Percentiles rank a stretch among this genome's conserved stretches.
phyloP scores from a whole-genome alignment of 2,797 vertebrate species.

The Myotis planiceps region DNA sequence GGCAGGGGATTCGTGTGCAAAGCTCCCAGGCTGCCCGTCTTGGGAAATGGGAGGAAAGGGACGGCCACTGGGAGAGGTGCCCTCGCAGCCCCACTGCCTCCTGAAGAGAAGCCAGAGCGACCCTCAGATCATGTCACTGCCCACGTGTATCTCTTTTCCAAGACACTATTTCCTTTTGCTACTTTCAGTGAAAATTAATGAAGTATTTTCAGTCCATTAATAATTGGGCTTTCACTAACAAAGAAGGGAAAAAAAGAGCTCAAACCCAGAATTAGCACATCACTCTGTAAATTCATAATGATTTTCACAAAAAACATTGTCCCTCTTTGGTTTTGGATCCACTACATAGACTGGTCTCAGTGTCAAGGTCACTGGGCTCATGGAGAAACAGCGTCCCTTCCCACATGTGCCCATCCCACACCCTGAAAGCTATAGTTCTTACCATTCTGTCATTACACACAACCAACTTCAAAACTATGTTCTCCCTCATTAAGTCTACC shows the following conservation, averaged over 20 bases:
- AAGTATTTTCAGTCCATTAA: neutral
- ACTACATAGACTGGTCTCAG: fast-evolving
- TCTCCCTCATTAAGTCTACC: neutral
- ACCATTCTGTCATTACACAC: fast-evolving
- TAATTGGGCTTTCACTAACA: neutral
- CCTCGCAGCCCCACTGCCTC: constrained; percentile 80
- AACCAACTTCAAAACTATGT: neutral
- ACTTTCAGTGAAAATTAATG: too few species aligned
- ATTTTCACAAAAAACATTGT: neutral
- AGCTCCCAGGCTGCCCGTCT: constrained; percentile 83
- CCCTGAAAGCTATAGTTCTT: fast-evolving
- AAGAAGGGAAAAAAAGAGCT: neutral
- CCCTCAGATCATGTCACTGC: fast-evolving
- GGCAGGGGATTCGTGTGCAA: constrained; percentile 90
- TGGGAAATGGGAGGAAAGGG: constrained; percentile 88
- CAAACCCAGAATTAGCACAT: neutral
- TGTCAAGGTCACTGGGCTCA: neutral
- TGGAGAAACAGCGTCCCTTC: fast-evolving
- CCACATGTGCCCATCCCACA: neutral
- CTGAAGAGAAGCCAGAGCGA: neutral
- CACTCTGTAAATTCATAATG: neutral
- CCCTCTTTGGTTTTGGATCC: neutral
- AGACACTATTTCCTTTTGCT: neutral
- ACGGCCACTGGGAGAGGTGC: constrained; percentile 79
- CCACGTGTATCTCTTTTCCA: fast-evolving